Conservation (phyloP, 2,888 invertebrate species). For the Pachymerium ferrugineum region DNA sequence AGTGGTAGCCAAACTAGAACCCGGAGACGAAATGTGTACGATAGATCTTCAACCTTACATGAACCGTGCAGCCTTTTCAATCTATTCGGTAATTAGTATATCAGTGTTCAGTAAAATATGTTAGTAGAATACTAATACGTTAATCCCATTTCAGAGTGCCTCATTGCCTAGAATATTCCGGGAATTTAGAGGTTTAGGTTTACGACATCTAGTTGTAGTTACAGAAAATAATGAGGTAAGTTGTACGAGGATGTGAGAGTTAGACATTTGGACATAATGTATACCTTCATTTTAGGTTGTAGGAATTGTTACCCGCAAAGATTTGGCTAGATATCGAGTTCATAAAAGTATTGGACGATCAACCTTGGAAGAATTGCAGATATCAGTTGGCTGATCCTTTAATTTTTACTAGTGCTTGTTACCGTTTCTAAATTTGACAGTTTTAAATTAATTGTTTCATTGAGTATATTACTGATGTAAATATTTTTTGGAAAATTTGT, state of each 20-base stretch:
- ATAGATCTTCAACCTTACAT: slow-evolving; percentile 87
- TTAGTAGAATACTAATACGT: no score
- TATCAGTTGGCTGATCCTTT: slow-evolving; percentile 51
- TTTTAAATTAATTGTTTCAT: no score
- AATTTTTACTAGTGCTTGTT: no score
- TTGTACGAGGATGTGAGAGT: no score
- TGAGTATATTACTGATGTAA: no score
- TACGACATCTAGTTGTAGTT: slow-evolving; percentile 86
- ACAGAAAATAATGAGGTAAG: slow-evolving; percentile 84
- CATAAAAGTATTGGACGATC: slow-evolving; percentile 66
- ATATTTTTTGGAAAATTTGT: no score
- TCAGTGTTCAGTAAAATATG: no score
- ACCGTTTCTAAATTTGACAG: no score
- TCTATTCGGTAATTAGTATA: slow-evolving; percentile 49
- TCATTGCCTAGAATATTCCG: slow-evolving; percentile 85
- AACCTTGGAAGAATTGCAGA: slow-evolving; percentile 67
- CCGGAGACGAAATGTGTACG: slow-evolving; percentile 69
- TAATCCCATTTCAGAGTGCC: no score
- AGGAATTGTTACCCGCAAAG: slow-evolving; percentile 96
- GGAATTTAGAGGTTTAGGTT: slow-evolving; percentile 87
- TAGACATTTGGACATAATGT: no score
- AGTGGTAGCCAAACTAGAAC: slow-evolving; percentile 55
- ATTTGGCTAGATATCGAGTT: slow-evolving; percentile 75
- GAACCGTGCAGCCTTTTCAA: slow-evolving; percentile 75
- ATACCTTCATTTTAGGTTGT: no score